Conservation (phyloP, 2,113 vertebrate genomes). For the Lontra canadensis region DNA sequence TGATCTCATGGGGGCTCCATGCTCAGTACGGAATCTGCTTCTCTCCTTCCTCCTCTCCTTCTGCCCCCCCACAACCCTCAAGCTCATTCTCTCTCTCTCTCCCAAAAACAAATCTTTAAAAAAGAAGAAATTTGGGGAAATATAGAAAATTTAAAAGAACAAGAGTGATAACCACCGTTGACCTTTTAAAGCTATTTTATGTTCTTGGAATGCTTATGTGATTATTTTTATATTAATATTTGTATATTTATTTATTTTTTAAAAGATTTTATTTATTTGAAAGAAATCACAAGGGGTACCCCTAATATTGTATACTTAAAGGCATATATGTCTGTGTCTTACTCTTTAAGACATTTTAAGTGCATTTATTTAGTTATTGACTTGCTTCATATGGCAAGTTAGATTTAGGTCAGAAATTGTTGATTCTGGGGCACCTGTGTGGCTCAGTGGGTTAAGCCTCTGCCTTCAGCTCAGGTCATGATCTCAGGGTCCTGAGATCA, state of each 20-base stretch:
- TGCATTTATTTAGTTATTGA: neutral
- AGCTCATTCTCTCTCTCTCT: neutral
- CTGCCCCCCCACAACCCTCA: neutral
- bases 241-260: neutral
- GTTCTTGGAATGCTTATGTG: neutral
- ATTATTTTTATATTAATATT: neutral
- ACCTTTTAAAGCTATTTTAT: slow-evolving; percentile 1
- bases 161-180: neutral
- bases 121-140: slow-evolving; percentile 11
- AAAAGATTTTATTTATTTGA: too few species aligned
- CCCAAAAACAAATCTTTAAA: neutral
- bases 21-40: neutral
- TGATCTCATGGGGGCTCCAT: neutral
- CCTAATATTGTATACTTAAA: neutral
- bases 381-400: neutral
- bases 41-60: neutral
- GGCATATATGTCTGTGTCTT: neutral
- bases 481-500: too few species aligned
- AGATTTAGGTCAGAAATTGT: neutral
- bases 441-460: too few species aligned
- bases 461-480: too few species aligned
- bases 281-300: too few species aligned
- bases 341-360: slow-evolving; percentile 31
- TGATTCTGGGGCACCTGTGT: neutral
- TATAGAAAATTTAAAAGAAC: slow-evolving; percentile 2